phyloP scores from a whole-genome alignment of 2,797 vertebrate species.

The Poecilia wingei region DNA sequence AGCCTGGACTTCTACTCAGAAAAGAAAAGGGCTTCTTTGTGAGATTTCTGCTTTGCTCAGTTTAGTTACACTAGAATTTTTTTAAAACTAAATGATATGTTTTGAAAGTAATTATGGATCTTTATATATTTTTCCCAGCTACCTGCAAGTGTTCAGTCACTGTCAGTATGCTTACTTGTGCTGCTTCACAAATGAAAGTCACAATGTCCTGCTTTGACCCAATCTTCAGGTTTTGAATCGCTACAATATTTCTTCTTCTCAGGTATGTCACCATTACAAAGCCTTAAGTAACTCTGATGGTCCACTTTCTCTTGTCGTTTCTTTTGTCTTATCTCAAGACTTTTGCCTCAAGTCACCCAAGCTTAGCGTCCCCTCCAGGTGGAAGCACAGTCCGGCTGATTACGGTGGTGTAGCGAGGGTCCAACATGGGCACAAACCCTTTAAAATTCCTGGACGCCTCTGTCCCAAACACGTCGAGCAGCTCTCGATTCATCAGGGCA shows the following conservation, averaged over 20 bases:
- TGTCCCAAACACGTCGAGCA: constrained; percentile 92
- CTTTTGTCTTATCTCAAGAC: background rate
- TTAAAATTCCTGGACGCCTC: constrained; percentile 91
- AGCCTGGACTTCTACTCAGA: background rate
- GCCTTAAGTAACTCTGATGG: constrained; percentile 14
- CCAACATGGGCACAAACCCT: constrained; percentile 88
- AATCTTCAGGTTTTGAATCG: constrained; percentile 7
- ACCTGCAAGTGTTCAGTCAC: constrained; percentile 19
- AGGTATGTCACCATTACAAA: constrained; percentile 8
- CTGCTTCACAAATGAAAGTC: constrained; percentile 8
- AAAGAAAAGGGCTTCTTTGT: background rate
- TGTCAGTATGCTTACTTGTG: constrained; percentile 4
- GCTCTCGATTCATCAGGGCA: constrained; percentile 91
- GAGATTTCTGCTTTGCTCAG: background rate
- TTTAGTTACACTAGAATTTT: constrained; percentile 8
- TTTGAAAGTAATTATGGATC: constrained; percentile 3
- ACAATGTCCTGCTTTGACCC: constrained; percentile 15
- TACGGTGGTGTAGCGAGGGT: constrained; percentile 84
- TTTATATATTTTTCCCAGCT: constrained; percentile 22
- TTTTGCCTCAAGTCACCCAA: constrained; percentile 70
- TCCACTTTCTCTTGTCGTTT: constrained; percentile 12
- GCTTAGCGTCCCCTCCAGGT: constrained; percentile 56
- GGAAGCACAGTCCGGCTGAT: constrained; percentile 62
- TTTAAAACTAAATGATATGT: constrained; percentile 1
- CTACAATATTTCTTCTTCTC: constrained; percentile 7